phyloP scores from a whole-genome alignment of 2,888 invertebrate species.

The Corbicula japonica region DNA sequence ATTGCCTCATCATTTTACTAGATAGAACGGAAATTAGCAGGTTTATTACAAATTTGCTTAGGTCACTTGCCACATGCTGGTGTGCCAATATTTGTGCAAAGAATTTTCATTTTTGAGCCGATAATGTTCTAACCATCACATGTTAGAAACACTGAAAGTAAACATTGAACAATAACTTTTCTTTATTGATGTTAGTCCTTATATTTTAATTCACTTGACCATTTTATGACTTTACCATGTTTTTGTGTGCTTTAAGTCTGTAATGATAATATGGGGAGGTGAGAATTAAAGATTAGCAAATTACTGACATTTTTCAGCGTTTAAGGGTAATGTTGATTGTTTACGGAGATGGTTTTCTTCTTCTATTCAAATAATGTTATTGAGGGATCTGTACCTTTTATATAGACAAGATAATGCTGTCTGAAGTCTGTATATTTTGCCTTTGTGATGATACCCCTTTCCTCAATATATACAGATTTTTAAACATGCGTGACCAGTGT shows the following conservation, averaged over 20 bases:
- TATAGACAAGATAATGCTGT: no score
- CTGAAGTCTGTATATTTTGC: no score
- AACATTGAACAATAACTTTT: conserved; percentile 42
- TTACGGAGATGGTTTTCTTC: no score
- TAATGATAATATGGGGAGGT: conserved; percentile 29
- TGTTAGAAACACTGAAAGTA: conserved; percentile 38
- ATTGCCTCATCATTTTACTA: conserved; percentile 21
- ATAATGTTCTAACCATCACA: conserved; percentile 38
- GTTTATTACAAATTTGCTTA: conserved; percentile 39
- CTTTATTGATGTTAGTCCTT: conserved; percentile 21
- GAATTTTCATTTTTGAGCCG: conserved; percentile 40
- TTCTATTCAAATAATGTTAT: no score
- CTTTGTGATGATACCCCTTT: no score
- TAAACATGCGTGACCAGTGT: no score
- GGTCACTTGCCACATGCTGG: conserved; percentile 28
- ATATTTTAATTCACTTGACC: conserved; percentile 40
- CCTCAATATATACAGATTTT: no score
- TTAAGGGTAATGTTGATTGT: no score
- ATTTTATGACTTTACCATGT: conserved; percentile 47
- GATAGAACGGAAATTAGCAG: conserved; percentile 30
- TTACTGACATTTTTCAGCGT: background rate
- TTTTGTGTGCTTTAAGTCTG: conserved; percentile 32
- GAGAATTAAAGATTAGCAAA: background rate
- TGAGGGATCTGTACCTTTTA: no score
- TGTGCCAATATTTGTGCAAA: conserved; percentile 35